Conservation (phyloP, 2,797 vertebrate genomes). For the Anabas testudineus region DNA sequence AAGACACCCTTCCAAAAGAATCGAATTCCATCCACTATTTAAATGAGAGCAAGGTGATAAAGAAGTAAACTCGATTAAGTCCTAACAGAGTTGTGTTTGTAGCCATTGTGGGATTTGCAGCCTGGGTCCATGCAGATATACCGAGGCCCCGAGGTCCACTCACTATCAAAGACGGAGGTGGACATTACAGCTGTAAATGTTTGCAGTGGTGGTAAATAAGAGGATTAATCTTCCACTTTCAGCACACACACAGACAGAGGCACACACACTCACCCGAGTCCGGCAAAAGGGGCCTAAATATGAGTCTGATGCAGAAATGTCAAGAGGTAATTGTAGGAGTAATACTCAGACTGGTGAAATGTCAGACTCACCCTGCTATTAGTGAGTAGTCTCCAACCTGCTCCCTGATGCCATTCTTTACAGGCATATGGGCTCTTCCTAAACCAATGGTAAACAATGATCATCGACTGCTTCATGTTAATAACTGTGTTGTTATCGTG, state of each 20-base stretch:
- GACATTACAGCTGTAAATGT: slow-evolving; percentile 69
- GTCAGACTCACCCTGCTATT: slow-evolving; percentile 64
- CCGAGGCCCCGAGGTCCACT: slow-evolving; percentile 27
- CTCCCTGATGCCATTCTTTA: slow-evolving; percentile 47
- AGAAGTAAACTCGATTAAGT: slow-evolving; percentile 63
- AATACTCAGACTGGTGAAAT: slow-evolving; percentile 73
- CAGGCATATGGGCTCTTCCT: slow-evolving; percentile 20
- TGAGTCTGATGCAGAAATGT: slow-evolving; percentile 73
- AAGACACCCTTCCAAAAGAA: not conserved
- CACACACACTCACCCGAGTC: not conserved
- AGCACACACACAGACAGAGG: slow-evolving; percentile 22
- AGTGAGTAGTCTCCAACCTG: slow-evolving; percentile 42
- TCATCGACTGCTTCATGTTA: slow-evolving; percentile 30
- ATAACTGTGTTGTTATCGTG: slow-evolving; percentile 20
- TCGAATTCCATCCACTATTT: slow-evolving; percentile 40
- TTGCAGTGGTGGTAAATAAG: slow-evolving; percentile 66
- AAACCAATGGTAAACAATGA: slow-evolving; percentile 47
- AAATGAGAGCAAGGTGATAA: slow-evolving; percentile 61
- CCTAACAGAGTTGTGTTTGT: slow-evolving; percentile 51
- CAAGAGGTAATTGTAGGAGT: slow-evolving; percentile 78
- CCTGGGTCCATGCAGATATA: slow-evolving; percentile 55
- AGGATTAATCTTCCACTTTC: slow-evolving; percentile 63
- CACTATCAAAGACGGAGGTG: slow-evolving; percentile 52
- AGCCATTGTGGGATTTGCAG: slow-evolving; percentile 58
- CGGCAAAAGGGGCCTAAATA: slow-evolving; percentile 63